Evolutionary conservation across 2,888 invertebrate species (phyloP), one percentile per base, ranked within the genome.

Genomic region (Tenthredo mesomela): DNA sequence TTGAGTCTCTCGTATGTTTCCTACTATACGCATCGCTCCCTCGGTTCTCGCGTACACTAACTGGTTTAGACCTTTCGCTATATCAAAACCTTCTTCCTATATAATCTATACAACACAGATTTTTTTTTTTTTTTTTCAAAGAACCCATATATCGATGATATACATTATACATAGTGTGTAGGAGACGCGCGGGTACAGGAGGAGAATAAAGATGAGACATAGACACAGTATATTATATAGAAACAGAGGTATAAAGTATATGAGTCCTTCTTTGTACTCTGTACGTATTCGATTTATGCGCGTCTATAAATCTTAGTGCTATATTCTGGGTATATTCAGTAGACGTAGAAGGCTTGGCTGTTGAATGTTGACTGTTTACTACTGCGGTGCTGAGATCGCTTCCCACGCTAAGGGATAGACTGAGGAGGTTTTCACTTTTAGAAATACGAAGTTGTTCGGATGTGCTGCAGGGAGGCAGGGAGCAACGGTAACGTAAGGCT

Each of bases 1-100:
- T 87, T 87, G 85, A 80, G 84, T 15, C 84, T 73, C 84, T 71
- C 47, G 47, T 21, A 47, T 78, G 78, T 75, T 84, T 84, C 47
- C 84, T 47, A 29, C 70, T 29, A 40, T 43, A 77, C 84, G 47
- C 40, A 29, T 47, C 25, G 25, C 75, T 77, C 29, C 82, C 61
- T 82, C 67, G n/a, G 25, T 82, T 67, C n/a, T 61, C 80, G 18
- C 80, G 18, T 37, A 33, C 12, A 33, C 12, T 67, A 67, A 67
- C 67, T 33, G 67, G 61, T 61, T 61, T 61, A 67, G 67, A 12
- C 67, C 67, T 67, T 67, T 67, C 67, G 67, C 29, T 33, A 15
- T 67, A 33, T 67, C 29, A n/a, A 40, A 33, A 71, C 6, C 37
- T 71, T 40, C 40, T 21, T 71, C 40, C 40, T 21, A 10, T 18